Evolutionary conservation across 2,888 invertebrate species (phyloP), one percentile per base, ranked within the genome.

Genomic region (Hypena proboscidalis): DNA sequence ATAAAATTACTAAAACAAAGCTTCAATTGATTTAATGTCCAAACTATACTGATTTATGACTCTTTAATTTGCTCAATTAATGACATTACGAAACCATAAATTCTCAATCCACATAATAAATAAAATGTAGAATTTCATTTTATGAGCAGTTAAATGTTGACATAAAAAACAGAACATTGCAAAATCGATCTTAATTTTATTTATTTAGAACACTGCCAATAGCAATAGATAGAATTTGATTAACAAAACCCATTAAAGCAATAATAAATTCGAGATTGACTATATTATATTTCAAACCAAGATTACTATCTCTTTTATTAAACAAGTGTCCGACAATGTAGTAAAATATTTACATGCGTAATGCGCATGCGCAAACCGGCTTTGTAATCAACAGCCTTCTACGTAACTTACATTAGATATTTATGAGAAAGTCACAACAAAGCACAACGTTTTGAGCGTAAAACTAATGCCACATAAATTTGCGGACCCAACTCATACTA

Each of bases 391-490:
- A 52, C 46, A 49, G 44, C 34, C 47, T 56, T 43, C 43, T 17
- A 40, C 45, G 43, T 56, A 67, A 68, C 56, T 66, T 52, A 43
- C 58, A 51, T 65, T 67, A 67, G 67, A 66, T 68, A 73, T 64
- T 69, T 61, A 67, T 67, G 62, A 49, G 57, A 67, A 67, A 76
- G 70, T 70, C 70, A 67, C 55, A 75, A 76, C 77, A 77, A 77
- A 75, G 69, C 70, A 58, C 56, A 71, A 67, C 62, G 62, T 71
- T 69, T 67, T 58, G 60, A 70, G 68, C 60, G 73, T 66, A 67
- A 77, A 75, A 68, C 71, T 67, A 67, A 67, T 64, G 71, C 62
- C 68, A 70, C 68, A 80, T 80, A 80, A 78, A 79, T 79, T 74
- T 72, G 66, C 66, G 41, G 58, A 59, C 61, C 64, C 65, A 70